Evolutionary conservation across 2,888 invertebrate genomes (phyloP).

Genomic region (Harpalus rufipes): DNA sequence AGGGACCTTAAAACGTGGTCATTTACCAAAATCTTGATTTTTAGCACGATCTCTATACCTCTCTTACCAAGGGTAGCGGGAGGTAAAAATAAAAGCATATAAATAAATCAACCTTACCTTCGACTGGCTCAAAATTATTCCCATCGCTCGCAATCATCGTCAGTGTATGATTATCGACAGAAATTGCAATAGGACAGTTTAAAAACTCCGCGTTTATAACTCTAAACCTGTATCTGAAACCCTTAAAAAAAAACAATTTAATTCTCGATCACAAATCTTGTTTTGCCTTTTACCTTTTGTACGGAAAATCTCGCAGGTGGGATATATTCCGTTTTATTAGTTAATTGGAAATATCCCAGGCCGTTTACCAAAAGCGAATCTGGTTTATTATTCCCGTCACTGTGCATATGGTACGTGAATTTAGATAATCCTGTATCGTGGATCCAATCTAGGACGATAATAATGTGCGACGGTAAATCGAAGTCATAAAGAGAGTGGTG

Average conservation of each 20-base stretch:
- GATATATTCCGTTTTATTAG: constrained; percentile 77
- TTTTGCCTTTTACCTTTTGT: constrained; percentile 80
- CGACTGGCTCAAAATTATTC: constrained; percentile 86
- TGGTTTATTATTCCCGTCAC: constrained; percentile 90
- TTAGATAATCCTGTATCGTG: constrained; percentile 85
- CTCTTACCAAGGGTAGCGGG: no score
- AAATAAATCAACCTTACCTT: constrained; percentile 79
- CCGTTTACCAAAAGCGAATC: constrained; percentile 91
- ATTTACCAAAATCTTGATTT: no score
- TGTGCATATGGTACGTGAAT: constrained; percentile 92
- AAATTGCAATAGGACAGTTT: constrained; percentile 91
- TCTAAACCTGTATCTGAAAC: constrained; percentile 88
- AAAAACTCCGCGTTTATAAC: constrained; percentile 92
- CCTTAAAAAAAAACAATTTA: constrained; percentile 76
- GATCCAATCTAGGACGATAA: constrained; percentile 91
- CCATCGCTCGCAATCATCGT: constrained; percentile 89
- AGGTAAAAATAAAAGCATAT: no score
- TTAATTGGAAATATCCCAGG: constrained; percentile 81
- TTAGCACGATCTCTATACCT: no score
- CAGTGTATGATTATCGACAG: constrained; percentile 90
- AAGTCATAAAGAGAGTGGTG: constrained; percentile 86
- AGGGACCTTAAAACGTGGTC: no score
- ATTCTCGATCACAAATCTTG: background rate
- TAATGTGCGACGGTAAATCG: constrained; percentile 87
- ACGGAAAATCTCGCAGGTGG: constrained; percentile 83